phyloP scores from a whole-genome alignment of 2,888 invertebrate genomes.

The Aromia moschata region DNA sequence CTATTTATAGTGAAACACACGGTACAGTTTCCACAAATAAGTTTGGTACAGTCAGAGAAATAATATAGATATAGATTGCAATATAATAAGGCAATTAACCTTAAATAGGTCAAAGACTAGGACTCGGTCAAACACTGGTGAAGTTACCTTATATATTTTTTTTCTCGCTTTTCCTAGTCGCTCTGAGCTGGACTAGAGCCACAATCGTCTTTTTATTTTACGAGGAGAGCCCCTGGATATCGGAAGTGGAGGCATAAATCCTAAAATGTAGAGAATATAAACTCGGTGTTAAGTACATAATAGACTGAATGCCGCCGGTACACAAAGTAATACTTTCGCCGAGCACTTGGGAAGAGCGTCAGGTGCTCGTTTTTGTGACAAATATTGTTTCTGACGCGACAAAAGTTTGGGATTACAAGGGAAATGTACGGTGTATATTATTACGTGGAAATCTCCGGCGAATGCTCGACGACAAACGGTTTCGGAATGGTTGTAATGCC shows the following conservation, averaged over 20 bases:
- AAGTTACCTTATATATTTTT: too few species aligned
- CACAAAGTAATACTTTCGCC: not conserved
- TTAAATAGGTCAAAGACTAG: too few species aligned
- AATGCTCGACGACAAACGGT: not conserved
- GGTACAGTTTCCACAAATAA: too few species aligned
- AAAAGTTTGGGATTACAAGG: not conserved
- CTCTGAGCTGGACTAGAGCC: not conserved
- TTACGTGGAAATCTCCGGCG: not conserved
- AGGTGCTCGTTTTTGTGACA: slow-evolving; percentile 8
- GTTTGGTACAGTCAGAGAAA: too few species aligned
- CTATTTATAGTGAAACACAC: too few species aligned
- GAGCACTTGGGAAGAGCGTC: slow-evolving; percentile 3
- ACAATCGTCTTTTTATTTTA: not conserved
- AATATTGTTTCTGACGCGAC: slow-evolving; percentile 3
- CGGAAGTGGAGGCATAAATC: not conserved
- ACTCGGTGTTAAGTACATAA: not conserved
- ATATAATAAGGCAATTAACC: too few species aligned
- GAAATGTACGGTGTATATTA: not conserved
- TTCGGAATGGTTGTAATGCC: too few species aligned
- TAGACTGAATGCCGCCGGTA: not conserved
- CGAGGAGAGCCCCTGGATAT: not conserved
- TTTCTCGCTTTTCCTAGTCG: not conserved
- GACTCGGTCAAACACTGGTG: too few species aligned
- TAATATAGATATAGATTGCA: too few species aligned
- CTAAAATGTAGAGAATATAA: not conserved